These are phyloP conservation scores for Xanthostigma xanthostigma DNA, from an alignment of 2,888 invertebrate genomes.

Conservation along the genomic window DNA sequence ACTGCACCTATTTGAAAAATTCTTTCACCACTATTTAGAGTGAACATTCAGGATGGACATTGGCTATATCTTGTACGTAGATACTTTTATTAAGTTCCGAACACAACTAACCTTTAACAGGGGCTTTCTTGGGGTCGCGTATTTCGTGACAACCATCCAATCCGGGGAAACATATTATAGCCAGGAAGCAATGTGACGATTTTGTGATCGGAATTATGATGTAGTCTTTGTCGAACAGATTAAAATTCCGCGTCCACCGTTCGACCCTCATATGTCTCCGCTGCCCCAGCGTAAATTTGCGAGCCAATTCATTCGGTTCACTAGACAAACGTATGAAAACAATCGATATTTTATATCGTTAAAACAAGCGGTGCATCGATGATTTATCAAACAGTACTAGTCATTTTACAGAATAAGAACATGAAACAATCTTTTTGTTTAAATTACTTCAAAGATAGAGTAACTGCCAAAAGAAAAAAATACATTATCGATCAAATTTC, in stretches of 20 bases:
- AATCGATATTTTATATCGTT: not conserved
- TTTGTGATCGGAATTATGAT: conserved; percentile 96
- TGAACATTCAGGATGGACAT: too few relatives aligned
- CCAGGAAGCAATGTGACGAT: conserved; percentile 96
- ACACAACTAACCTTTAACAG: conserved; percentile 29
- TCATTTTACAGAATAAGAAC: too few relatives aligned
- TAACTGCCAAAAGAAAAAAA: too few relatives aligned
- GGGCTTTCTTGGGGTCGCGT: conserved; percentile 37
- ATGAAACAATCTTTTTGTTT: too few relatives aligned
- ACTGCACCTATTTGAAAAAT: too few relatives aligned
- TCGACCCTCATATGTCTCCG: conserved; percentile 81
- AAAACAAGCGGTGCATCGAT: too few relatives aligned
- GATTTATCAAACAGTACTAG: too few relatives aligned
- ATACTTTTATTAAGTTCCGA: too few relatives aligned
- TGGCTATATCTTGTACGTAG: too few relatives aligned
- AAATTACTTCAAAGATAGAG: too few relatives aligned
- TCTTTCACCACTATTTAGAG: too few relatives aligned
- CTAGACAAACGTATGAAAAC: conserved; percentile 27
- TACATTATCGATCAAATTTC: too few relatives aligned
- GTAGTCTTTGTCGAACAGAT: conserved; percentile 92
- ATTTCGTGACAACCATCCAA: conserved; percentile 55
- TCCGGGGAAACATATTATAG: conserved; percentile 89
- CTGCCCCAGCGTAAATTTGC: conserved; percentile 55
- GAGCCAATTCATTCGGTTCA: conserved; percentile 48
- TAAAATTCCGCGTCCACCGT: conserved; percentile 93